These are phyloP conservation scores for Vicugna pacos DNA, from an alignment of 2,113 vertebrate species.

Conservation along the genomic window DNA sequence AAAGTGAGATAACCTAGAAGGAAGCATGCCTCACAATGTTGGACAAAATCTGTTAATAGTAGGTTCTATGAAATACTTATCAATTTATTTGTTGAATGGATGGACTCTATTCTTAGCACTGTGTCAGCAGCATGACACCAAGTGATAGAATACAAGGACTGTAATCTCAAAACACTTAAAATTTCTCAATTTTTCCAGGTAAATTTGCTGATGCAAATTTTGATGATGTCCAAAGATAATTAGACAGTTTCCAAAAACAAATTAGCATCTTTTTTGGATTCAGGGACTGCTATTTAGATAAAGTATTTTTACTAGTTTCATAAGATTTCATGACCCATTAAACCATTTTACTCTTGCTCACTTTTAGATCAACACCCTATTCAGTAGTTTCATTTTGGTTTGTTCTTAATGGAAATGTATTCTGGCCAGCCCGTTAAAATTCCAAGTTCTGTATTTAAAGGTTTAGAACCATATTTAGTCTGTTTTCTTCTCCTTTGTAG, in stretches of 20 bases:
- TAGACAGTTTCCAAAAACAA: neutral
- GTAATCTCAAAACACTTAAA: neutral
- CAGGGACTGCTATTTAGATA: neutral
- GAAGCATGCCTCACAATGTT: neutral
- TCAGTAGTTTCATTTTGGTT: neutral
- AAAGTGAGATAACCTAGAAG: neutral
- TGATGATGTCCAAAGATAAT: neutral
- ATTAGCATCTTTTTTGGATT: neutral
- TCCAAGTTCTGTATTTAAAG: neutral
- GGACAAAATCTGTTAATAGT: neutral
- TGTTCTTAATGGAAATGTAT: constrained; percentile 2
- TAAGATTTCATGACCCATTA: constrained; percentile 36
- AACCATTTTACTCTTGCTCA: constrained; percentile 7
- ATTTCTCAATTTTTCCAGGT: neutral
- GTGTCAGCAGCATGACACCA: neutral
- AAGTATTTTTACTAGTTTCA: neutral
- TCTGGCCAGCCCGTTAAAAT: neutral
- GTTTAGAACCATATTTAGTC: neutral
- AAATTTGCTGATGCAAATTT: neutral
- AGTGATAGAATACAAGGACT: neutral
- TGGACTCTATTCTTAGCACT: neutral
- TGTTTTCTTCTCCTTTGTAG: neutral
- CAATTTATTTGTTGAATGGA: neutral
- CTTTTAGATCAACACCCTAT: neutral
- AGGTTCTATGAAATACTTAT: neutral